Evolutionary conservation across 2,888 invertebrate species (phyloP).

Genomic region (Drosophila stalkeri): DNA sequence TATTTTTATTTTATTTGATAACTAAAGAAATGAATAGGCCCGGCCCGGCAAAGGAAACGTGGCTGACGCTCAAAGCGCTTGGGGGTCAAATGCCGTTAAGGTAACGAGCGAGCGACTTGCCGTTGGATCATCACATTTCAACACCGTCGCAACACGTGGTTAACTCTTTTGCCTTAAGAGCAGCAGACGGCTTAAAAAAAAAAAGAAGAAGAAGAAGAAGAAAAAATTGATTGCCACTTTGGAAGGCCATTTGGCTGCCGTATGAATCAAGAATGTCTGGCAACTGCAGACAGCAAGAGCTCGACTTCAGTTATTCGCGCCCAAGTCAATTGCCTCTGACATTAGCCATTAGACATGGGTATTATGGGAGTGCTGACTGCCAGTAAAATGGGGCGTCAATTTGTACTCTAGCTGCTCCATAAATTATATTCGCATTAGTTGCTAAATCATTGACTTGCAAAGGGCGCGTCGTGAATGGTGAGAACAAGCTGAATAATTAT

Average conservation of each 20-base stretch:
- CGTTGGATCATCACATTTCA: conserved; percentile 68
- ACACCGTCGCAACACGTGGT: conserved; percentile 52
- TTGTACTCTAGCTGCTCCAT: conserved; percentile 39
- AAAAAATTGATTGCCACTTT: conserved; percentile 76
- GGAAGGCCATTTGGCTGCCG: conserved; percentile 67
- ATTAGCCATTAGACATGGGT: conserved; percentile 43
- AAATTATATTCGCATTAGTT: conserved; percentile 72
- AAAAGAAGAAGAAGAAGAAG: conserved; percentile 29
- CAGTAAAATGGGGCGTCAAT: conserved; percentile 64
- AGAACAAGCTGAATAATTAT: conserved; percentile 12
- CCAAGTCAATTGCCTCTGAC: conserved; percentile 47
- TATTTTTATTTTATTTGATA: conserved; percentile 48
- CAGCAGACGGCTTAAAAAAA: conserved; percentile 1
- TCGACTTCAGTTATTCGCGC: conserved; percentile 35
- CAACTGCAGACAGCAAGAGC: conserved; percentile 48
- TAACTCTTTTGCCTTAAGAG: conserved; percentile 19
- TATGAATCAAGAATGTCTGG: conserved; percentile 68
- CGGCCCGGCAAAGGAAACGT: conserved; percentile 66
- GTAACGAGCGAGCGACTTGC: conserved; percentile 67
- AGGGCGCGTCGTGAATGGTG: conserved; percentile 8
- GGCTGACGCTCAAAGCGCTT: conserved; percentile 64
- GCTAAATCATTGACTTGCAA: conserved; percentile 19
- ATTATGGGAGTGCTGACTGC: conserved; percentile 49
- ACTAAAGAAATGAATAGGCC: conserved; percentile 72
- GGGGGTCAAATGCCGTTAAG: conserved; percentile 78